Conservation (phyloP, 2,113 vertebrate species). For the Uria lomvia region DNA sequence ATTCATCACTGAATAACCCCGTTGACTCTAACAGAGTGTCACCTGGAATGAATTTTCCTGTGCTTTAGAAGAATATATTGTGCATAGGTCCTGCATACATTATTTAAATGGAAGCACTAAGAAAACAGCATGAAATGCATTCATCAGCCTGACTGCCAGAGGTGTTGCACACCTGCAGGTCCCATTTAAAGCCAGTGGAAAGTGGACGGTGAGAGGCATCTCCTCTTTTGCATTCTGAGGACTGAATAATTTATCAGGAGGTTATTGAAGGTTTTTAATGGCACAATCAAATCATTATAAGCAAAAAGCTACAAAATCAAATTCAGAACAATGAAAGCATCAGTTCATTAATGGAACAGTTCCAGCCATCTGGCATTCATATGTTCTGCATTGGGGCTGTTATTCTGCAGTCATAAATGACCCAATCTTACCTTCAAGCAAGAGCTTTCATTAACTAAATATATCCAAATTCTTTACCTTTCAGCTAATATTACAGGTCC, state of each 20-base stretch:
- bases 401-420: conserved; percentile 68
- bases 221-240: conserved; percentile 21
- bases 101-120: conserved; percentile 48
- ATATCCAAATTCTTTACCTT: conserved; percentile 48
- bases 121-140: conserved; percentile 17
- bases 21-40: neutral
- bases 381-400: conserved; percentile 55
- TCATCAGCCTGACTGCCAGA: neutral
- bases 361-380: conserved; percentile 81
- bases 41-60: conserved; percentile 1
- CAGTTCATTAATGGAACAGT: conserved; percentile 73
- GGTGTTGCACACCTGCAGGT: neutral
- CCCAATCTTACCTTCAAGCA: conserved; percentile 71
- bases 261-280: conserved; percentile 61
- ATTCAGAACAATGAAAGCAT: conserved; percentile 75
- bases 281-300: conserved; percentile 65
- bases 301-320: conserved; percentile 71
- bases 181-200: conserved; percentile 12
- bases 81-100: conserved; percentile 2
- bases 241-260: conserved; percentile 65
- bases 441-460: conserved; percentile 68
- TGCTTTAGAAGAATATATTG: neutral
- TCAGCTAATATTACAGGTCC: conserved; percentile 47
- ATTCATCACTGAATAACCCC: neutral
- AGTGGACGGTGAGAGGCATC: conserved; percentile 36